Evolutionary conservation across 1,140 invertebrate genomes (phyloP), one percentile per base, ranked within the genome.

Genomic region (Macrotrachela quadricornifera): DNA sequence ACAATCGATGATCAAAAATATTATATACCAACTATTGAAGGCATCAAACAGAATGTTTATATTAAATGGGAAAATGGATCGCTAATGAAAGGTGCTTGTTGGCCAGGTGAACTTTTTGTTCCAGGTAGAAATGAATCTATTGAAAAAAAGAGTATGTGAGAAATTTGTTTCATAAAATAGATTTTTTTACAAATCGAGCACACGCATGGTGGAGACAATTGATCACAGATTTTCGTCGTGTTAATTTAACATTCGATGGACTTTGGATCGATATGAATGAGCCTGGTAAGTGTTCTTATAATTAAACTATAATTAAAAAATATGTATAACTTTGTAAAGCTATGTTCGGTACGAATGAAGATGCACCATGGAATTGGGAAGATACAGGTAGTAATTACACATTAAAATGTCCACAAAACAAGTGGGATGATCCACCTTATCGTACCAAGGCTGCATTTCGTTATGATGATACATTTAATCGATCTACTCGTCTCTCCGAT

Each of bases 101-200:
- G 21, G 21, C 21, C 21, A 30, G 21, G 21, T 30, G 21, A 30
- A 30, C 21, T 30, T 8, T 30, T 30, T 30, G 8, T 30, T 4
- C 21, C 21, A 30, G 21, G 21, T 30, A 30, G 8, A 30, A 4
- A 30, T 2, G 8, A 30, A 30, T 4, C 21, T 4, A 30, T 30
- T 30, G 21, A 30, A 8, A 30, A 30, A 30, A 30, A 30, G 8
- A 30, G 8, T 2, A 4, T 30, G n/a, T n/a, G n/a, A n/a, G n/a
- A n/a, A 2, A 30, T 30, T 30, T 30, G 2, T 30, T 30, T 30
- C 3, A 30, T 4, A 4, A 4, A 30, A 4, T 30, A 0, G 85
- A 90, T 69, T 87, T 87, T 63, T 82, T 80, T 6, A 75, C 85
- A 69, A 82, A 82, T 0, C 77, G 78, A 46, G 73, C 78, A 0